These are phyloP conservation scores for Mythimna lalbum DNA, from an alignment of 2,888 invertebrate genomes.

Conservation along the genomic window DNA sequence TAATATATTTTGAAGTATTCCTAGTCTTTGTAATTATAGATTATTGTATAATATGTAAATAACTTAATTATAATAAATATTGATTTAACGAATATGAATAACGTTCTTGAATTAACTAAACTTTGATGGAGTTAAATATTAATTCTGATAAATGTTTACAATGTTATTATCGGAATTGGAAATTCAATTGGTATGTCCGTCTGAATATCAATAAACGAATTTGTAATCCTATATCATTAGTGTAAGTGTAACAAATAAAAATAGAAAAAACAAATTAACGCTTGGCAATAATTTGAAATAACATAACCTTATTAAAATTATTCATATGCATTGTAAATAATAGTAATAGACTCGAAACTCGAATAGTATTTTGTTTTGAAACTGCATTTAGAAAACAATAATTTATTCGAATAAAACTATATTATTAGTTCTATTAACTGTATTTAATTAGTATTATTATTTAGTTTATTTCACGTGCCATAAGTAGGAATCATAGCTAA, in stretches of 20 bases:
- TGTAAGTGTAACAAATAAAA: conserved; percentile 75
- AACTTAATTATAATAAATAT: conserved; percentile 47
- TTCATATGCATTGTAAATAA: conserved; percentile 62
- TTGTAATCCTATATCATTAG: conserved; percentile 89
- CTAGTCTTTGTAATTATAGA: conserved; percentile 84
- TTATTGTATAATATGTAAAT: conserved; percentile 83
- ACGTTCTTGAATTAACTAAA: conserved; percentile 58
- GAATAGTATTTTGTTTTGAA: conserved; percentile 47
- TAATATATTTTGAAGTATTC: conserved; percentile 76
- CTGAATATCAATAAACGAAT: conserved; percentile 89
- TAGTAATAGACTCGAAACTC: conserved; percentile 46
- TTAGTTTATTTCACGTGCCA: conserved; percentile 86
- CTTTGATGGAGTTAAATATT: conserved; percentile 73
- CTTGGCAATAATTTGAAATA: conserved; percentile 88
- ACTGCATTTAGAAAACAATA: conserved; percentile 47
- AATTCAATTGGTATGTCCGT: conserved; percentile 87
- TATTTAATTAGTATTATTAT: conserved; percentile 66
- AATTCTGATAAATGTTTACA: conserved; percentile 79
- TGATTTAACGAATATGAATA: conserved; percentile 63
- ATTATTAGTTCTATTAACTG: conserved; percentile 58
- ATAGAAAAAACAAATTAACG: conserved; percentile 82
- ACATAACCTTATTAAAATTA: conserved; percentile 56
- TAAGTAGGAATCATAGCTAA: conserved; percentile 79
- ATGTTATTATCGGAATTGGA: conserved; percentile 86
- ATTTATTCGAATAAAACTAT: conserved; percentile 55